Evolutionary conservation across 1,140 invertebrate genomes (phyloP).

Genomic region (Triops cancriformis): DNA sequence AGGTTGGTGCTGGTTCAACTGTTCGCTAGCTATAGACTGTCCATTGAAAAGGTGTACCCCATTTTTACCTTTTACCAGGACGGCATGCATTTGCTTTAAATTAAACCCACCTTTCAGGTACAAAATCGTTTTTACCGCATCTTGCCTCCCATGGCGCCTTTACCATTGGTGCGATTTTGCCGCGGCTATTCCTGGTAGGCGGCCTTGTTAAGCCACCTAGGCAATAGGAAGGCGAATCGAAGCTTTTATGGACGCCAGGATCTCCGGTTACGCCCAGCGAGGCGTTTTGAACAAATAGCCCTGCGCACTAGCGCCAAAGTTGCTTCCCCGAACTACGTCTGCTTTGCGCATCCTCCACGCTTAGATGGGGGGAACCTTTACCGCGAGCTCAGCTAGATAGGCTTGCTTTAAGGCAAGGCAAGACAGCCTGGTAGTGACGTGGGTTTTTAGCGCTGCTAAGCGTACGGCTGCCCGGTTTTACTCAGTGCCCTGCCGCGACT

Average conservation of each 20-base stretch:
- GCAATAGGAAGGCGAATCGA: not conserved
- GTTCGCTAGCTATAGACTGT: not conserved
- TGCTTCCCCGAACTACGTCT: not conserved
- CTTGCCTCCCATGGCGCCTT: not conserved
- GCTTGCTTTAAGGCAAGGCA: not conserved
- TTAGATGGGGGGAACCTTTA: not conserved
- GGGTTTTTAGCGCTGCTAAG: not conserved
- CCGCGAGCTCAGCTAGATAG: not conserved
- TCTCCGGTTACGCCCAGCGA: not conserved
- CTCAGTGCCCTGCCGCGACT: not conserved
- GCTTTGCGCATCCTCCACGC: not conserved
- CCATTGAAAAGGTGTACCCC: not conserved
- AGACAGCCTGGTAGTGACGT: not conserved
- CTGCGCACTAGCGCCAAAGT: conserved; percentile 12
- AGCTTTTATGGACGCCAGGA: conserved; percentile 8
- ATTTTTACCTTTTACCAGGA: conserved; percentile 1
- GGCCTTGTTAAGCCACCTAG: not conserved
- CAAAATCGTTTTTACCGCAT: not conserved
- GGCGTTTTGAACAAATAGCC: not conserved
- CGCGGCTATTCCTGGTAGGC: not conserved
- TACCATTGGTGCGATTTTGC: not conserved
- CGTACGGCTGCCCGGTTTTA: not conserved
- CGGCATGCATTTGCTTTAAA: not conserved
- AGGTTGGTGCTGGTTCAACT: not conserved
- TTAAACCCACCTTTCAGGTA: conserved; percentile 10